Evolutionary conservation across 2,113 vertebrate genomes (phyloP), one percentile per base, ranked within the genome.

Genomic region (Tiliqua scincoides): DNA sequence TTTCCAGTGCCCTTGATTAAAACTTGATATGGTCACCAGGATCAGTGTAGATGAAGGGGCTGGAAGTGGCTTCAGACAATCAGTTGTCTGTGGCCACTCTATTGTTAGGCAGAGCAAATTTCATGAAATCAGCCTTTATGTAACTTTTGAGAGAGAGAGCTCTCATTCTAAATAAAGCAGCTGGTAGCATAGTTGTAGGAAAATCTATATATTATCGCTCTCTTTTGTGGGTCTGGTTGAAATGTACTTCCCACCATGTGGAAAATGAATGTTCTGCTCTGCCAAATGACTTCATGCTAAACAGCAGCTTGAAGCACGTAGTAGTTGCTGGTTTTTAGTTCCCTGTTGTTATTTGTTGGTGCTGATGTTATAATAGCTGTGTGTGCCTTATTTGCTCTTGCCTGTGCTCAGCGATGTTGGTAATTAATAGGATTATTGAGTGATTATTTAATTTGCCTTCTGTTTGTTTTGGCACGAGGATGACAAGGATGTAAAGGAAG

Each of bases 131-230:
- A 37, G 61, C 11, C 81, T 79, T 92, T 67, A 85, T 85, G 77
- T 88, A 83, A 8, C 88, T 89, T 68, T 30, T 32, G n/a, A 81
- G n/a, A 62, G 30, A 92, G 85, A 0, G 54, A 54, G 52, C 6
- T 32, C 23, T 32, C 71, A 3, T 78, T 90, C 87, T 88, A 89
- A 93, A 63, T 81, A 54, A 89, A 86, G 88, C 84, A 93, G 88
- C 88, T 95, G 92, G 88, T 91, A 89, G 82, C 83, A 78, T 12
- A 73, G 10, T 90, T 91, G 77, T 85, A 84, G 84, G 84, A 79
- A 85, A 90, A 89, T 30, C 8, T 89, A 88, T 85, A 81, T 84
- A 30, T 86, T 95, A 73, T 83, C 25, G 52, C 23, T 3, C 4
- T 3, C 8, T 52, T 9, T 10, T n/a, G 2, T 10, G 15, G 2